Evolutionary conservation across 2,888 invertebrate species (phyloP).

Genomic region (Neuroscelio doddi): DNA sequence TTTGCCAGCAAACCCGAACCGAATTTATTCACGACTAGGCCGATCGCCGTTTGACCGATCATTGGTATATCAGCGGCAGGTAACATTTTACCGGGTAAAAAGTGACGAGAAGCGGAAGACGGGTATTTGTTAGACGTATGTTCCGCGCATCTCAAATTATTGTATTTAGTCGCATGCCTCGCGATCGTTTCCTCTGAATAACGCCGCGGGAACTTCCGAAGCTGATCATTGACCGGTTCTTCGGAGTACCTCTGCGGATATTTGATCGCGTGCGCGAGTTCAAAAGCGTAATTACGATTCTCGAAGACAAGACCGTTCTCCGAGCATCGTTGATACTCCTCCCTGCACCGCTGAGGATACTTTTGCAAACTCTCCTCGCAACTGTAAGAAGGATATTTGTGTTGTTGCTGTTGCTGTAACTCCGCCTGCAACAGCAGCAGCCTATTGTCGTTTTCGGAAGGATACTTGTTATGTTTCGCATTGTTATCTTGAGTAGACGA

Average conservation of each 20-base stretch:
- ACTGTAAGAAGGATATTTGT: constrained; percentile 61
- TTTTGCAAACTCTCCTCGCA: constrained; percentile 66
- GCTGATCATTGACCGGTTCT: constrained; percentile 55
- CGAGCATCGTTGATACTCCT: constrained; percentile 67
- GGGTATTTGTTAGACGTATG: constrained; percentile 54
- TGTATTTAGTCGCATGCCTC: constrained; percentile 61
- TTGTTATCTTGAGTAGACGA: not conserved
- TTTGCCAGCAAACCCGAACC: constrained; percentile 34
- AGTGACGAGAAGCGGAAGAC: constrained; percentile 21
- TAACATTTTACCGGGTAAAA: constrained; percentile 62
- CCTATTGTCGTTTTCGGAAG: constrained; percentile 39
- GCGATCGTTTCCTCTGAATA: constrained; percentile 15
- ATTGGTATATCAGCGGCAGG: constrained; percentile 65
- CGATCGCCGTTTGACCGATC: constrained; percentile 66
- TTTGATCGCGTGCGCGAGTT: constrained; percentile 54
- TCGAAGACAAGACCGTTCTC: constrained; percentile 63
- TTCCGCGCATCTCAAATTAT: constrained; percentile 62
- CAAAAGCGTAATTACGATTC: constrained; percentile 56
- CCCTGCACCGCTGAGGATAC: constrained; percentile 68
- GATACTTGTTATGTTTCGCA: constrained; percentile 19
- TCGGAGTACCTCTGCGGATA: constrained; percentile 63
- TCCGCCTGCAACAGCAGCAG: constrained; percentile 10
- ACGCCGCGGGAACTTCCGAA: constrained; percentile 18
- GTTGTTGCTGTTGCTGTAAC: constrained; percentile 40
- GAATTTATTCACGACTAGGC: constrained; percentile 65